Evolutionary conservation across 2,113 vertebrate genomes (phyloP).

Genomic region (Monopterus albus): DNA sequence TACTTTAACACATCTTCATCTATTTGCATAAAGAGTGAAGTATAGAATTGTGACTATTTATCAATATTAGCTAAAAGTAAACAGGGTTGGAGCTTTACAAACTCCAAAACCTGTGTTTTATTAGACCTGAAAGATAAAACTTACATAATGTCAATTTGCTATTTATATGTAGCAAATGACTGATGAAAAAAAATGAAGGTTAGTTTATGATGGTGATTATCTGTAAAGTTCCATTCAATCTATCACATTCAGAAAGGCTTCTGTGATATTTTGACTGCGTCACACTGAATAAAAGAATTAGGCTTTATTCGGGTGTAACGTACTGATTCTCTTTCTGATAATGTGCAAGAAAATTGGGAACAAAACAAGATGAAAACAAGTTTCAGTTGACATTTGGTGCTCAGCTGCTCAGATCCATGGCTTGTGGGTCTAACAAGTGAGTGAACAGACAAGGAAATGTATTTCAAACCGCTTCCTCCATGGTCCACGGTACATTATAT

Average conservation of each 20-base stretch:
- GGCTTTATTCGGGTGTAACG: not conserved
- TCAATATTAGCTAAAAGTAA: not conserved
- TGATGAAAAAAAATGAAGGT: not conserved
- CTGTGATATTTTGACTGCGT: constrained; percentile 8
- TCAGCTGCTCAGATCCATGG: not conserved
- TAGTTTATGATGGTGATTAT: not conserved
- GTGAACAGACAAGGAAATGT: not conserved
- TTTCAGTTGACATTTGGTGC: not conserved
- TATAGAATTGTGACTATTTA: not conserved
- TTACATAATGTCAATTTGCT: too few species aligned
- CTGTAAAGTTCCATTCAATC: not conserved
- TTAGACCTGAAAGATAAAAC: too few species aligned
- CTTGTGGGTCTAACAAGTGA: not conserved
- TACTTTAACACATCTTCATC: not conserved
- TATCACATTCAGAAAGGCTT: not conserved
- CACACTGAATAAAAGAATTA: not conserved
- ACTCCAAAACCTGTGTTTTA: too few species aligned
- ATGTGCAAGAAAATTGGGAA: not conserved
- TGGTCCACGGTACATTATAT: too few species aligned
- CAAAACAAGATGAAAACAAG: too few species aligned
- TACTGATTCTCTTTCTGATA: not conserved
- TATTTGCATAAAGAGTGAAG: not conserved
- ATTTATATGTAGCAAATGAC: not conserved
- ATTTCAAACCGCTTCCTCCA: too few species aligned
- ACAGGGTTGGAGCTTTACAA: not conserved